Percentiles rank a stretch among this genome's conserved stretches.
These are phyloP conservation scores for Proales similis DNA, from an alignment of 1,140 invertebrate genomes.

Conservation along the genomic window DNA sequence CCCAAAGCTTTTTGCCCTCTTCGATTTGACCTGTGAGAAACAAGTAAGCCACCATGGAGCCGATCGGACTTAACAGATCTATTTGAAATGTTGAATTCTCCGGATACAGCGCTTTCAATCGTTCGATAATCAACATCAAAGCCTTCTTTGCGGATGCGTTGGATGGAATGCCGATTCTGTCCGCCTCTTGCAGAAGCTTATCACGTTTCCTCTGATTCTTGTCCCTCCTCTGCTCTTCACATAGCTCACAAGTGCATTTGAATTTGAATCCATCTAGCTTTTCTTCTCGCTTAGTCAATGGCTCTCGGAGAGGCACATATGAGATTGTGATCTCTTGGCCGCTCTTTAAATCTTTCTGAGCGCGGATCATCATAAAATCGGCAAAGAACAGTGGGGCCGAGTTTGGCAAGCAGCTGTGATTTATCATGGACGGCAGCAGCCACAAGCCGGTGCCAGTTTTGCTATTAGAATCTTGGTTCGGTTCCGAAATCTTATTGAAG, in stretches of 20 bases:
- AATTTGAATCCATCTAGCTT: neutral
- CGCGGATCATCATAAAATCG: conserved; percentile 20
- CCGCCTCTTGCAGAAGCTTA: neutral
- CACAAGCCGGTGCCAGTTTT: conserved; percentile 3
- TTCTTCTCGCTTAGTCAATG: conserved; percentile 10
- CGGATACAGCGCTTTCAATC: conserved; percentile 16
- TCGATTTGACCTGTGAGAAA: neutral
- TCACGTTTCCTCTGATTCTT: neutral
- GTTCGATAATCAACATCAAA: conserved; percentile 6
- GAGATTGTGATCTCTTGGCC: conserved; percentile 4
- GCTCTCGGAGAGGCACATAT: conserved; percentile 1
- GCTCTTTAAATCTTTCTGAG: conserved; percentile 6
- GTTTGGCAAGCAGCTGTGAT: conserved; percentile 22
- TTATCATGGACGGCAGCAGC: conserved; percentile 8
- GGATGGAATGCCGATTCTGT: neutral
- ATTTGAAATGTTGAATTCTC: conserved; percentile 1
- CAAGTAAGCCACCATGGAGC: neutral
- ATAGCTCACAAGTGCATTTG: conserved; percentile 10
- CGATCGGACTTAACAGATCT: conserved; percentile 7
- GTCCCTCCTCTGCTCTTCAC: conserved; percentile 9
- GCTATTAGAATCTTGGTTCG: neutral
- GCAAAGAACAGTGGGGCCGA: neutral
- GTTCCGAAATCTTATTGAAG: neutral
- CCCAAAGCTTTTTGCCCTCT: too few species aligned
- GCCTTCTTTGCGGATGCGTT: neutral